These are phyloP conservation scores for Scaptomyza caliginosa DNA, from an alignment of 2,888 invertebrate species.

Conservation along the genomic window DNA sequence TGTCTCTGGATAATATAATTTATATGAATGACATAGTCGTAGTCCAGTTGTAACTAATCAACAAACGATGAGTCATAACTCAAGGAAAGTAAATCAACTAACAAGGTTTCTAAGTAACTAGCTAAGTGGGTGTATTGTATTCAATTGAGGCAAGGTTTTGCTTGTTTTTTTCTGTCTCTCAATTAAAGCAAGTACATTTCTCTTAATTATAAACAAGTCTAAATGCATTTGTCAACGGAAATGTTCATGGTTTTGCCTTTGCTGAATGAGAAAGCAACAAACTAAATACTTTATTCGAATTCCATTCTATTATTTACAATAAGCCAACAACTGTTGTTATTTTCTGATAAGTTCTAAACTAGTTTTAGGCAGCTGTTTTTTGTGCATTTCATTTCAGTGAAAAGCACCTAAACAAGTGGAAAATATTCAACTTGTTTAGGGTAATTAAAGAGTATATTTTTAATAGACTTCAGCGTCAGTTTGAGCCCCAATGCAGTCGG, in stretches of 20 bases:
- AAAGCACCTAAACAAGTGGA: not conserved
- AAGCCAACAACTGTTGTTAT: constrained; percentile 4
- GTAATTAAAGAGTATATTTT: no score
- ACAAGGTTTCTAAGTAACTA: constrained; percentile 37
- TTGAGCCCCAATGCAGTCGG: not conserved
- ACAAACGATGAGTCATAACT: constrained; percentile 33
- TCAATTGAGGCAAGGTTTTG: constrained; percentile 48
- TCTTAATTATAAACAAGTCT: not conserved
- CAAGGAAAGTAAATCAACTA: constrained; percentile 22
- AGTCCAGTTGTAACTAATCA: not conserved
- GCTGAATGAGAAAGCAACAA: not conserved
- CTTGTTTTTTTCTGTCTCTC: no score
- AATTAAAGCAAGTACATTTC: constrained; percentile 36
- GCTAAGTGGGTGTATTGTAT: constrained; percentile 40
- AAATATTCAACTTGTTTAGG: no score
- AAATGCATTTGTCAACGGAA: constrained; percentile 1
- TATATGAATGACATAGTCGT: constrained; percentile 51
- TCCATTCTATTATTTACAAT: not conserved
- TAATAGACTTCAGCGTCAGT: constrained; percentile 22
- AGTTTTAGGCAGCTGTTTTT: constrained; percentile 18
- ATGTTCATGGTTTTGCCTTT: not conserved
- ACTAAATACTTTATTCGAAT: not conserved
- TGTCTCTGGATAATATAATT: constrained; percentile 39
- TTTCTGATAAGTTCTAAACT: constrained; percentile 9
- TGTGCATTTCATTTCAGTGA: not conserved